Evolutionary conservation across 2,888 invertebrate species (phyloP).

Genomic region (Apoda limacodes): DNA sequence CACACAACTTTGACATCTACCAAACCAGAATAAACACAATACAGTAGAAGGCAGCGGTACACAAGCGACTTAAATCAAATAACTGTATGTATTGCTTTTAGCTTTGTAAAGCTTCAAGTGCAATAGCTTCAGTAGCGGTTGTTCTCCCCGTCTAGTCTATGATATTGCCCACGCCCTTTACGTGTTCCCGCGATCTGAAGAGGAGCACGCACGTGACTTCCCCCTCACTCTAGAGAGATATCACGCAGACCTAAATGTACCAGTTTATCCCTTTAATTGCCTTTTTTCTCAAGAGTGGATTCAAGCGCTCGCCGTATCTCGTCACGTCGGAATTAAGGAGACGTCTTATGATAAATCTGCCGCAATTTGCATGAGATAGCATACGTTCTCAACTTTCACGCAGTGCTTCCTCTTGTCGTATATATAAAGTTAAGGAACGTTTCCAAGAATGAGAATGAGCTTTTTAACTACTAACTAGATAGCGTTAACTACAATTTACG

Average conservation of each 20-base stretch:
- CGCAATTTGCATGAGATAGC: slow-evolving; percentile 71
- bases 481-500: slow-evolving; percentile 44
- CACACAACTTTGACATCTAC: slow-evolving; percentile 68
- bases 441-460: slow-evolving; percentile 65
- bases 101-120: slow-evolving; percentile 68
- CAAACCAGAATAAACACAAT: slow-evolving; percentile 68
- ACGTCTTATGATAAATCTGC: slow-evolving; percentile 70
- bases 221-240: slow-evolving; percentile 39
- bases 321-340: slow-evolving; percentile 69
- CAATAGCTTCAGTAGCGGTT: slow-evolving; percentile 64
- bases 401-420: slow-evolving; percentile 63
- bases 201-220: slow-evolving; percentile 37
- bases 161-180: slow-evolving; percentile 69
- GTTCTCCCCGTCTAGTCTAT: slow-evolving; percentile 64
- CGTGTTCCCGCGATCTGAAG: slow-evolving; percentile 54
- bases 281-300: slow-evolving; percentile 64
- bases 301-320: slow-evolving; percentile 63
- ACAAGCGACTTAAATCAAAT: slow-evolving; percentile 69
- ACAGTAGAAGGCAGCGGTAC: slow-evolving; percentile 59
- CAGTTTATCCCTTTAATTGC: slow-evolving; percentile 68
- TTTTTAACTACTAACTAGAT: slow-evolving; percentile 63
- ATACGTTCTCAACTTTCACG: slow-evolving; percentile 69
- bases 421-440: slow-evolving; percentile 66
- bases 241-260: slow-evolving; percentile 58
- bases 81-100: slow-evolving; percentile 70